These are phyloP conservation scores for Lasioglossum leucozonium DNA, from an alignment of 2,888 invertebrate genomes.

Conservation along the genomic window DNA sequence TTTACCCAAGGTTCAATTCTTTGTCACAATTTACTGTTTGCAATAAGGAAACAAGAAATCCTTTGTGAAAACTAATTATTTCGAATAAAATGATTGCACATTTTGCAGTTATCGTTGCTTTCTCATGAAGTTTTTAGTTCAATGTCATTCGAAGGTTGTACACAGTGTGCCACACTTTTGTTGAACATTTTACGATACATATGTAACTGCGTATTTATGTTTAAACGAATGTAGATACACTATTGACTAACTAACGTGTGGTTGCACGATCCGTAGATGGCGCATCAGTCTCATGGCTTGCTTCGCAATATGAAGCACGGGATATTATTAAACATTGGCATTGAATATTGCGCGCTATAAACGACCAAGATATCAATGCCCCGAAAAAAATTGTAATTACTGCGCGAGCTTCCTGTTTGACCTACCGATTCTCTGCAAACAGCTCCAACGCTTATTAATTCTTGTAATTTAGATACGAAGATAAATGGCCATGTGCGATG, in stretches of 20 bases:
- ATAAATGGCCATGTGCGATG: not conserved
- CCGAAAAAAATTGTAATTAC: conserved; percentile 4
- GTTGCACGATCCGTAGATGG: not conserved
- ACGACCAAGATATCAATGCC: not conserved
- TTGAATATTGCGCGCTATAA: not conserved
- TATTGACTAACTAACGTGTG: not conserved
- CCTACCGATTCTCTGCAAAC: not conserved
- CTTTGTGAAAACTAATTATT: no score
- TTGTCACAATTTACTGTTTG: no score
- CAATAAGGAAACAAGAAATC: no score
- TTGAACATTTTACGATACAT: no score
- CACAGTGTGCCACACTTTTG: no score
- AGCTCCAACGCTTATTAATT: not conserved
- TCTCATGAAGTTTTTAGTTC: no score
- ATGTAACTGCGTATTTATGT: no score
- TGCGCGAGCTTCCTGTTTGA: not conserved
- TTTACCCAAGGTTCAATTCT: no score
- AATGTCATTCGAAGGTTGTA: no score
- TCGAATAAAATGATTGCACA: no score
- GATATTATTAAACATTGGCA: conserved; percentile 11
- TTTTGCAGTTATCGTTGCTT: no score
- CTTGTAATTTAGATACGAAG: not conserved
- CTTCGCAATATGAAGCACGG: not conserved
- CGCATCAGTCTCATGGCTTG: not conserved
- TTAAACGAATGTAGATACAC: not conserved